Percentiles rank a stretch among this genome's conserved stretches.
Evolutionary conservation across 2,113 vertebrate species (phyloP).

Genomic region (Siniperca chuatsi): DNA sequence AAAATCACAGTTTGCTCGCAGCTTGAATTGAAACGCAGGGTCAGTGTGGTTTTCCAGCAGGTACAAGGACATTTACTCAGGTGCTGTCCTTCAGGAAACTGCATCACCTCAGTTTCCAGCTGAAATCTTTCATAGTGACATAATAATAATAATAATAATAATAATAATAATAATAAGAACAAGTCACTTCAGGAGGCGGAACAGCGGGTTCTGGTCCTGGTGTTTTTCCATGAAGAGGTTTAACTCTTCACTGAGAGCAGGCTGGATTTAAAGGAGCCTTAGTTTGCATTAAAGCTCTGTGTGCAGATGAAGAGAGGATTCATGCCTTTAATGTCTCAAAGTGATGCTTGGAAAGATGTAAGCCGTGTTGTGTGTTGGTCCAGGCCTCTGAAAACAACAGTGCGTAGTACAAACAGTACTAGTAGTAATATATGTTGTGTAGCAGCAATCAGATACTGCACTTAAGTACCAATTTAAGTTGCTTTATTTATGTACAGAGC

Average conservation of each 20-base stretch:
- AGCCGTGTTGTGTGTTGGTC: no score
- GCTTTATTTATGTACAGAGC: no score
- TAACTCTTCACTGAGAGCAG: constrained; percentile 10
- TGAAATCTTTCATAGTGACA: neutral
- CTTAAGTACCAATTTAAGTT: no score
- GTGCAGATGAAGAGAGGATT: neutral
- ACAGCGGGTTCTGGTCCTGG: neutral
- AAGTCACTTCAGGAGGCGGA: neutral
- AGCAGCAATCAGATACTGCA: no score
- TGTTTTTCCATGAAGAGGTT: constrained; percentile 37
- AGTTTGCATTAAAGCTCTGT: no score
- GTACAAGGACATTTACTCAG: neutral
- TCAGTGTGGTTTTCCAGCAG: neutral
- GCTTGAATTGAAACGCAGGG: no score
- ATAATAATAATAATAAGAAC: neutral
- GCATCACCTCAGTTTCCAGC: no score
- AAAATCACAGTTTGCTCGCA: neutral
- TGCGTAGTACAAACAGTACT: neutral
- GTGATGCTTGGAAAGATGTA: no score
- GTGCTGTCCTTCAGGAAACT: no score
- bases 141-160: neutral
- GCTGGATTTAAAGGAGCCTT: constrained; percentile 3
- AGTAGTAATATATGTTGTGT: neutral
- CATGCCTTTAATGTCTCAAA: no score
- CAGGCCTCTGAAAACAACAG: no score